Conservation (phyloP, 2,113 vertebrate species). For the Actenoides hombroni region DNA sequence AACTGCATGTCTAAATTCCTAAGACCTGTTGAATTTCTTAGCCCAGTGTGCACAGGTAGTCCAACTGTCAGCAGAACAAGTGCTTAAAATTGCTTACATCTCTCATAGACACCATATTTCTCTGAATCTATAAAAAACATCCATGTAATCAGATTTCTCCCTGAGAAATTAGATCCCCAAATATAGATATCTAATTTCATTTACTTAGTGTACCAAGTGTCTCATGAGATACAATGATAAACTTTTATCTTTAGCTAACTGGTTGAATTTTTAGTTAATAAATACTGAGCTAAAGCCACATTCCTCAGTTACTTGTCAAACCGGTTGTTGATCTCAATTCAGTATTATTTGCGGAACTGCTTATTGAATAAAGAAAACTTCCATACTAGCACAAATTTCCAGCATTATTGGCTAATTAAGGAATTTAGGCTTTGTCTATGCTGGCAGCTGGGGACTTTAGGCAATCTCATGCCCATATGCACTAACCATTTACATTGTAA, state of each 20-base stretch:
- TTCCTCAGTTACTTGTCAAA: neutral
- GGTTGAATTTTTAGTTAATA: conserved; percentile 39
- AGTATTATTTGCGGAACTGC: neutral
- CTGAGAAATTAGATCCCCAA: neutral
- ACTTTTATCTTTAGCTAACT: conserved; percentile 7
- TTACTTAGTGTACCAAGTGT: neutral
- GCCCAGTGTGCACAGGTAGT: neutral
- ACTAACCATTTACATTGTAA: conserved; percentile 70
- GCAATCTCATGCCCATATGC: conserved; percentile 66
- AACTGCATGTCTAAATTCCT: neutral
- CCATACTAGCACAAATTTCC: conserved; percentile 36
- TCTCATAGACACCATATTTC: neutral
- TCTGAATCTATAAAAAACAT: neutral
- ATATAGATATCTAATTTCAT: neutral
- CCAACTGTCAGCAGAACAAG: neutral
- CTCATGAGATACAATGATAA: conserved; percentile 13
- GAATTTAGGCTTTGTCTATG: conserved; percentile 57
- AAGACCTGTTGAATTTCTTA: neutral
- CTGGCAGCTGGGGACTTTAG: conserved; percentile 66
- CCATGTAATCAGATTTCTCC: neutral
- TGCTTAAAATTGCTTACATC: neutral
- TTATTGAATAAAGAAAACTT: conserved; percentile 51
- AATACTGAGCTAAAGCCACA: neutral
- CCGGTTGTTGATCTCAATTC: neutral
- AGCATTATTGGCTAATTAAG: conserved; percentile 63